Evolutionary conservation across 2,888 invertebrate species (phyloP).

Genomic region (Neocrepidodera transversa): DNA sequence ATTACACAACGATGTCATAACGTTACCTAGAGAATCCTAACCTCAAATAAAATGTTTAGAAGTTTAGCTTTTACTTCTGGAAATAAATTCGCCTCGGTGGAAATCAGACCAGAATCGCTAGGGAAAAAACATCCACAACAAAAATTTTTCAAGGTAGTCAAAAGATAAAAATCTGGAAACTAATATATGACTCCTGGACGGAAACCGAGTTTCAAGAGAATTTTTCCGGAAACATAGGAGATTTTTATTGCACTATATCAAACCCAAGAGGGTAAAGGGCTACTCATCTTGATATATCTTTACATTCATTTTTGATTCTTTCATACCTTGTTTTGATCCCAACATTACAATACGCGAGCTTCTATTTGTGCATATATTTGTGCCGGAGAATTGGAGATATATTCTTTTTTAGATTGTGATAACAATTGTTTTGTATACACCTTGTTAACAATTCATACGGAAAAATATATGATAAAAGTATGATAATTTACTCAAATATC

Average conservation of each 20-base stretch:
- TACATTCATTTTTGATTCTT: constrained; percentile 27
- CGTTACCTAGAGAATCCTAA: constrained; percentile 34
- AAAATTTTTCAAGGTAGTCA: constrained; percentile 50
- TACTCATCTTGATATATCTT: constrained; percentile 36
- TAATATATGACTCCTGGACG: not conserved
- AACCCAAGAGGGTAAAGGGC: constrained; percentile 46
- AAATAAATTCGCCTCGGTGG: constrained; percentile 58
- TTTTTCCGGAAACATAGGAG: constrained; percentile 42
- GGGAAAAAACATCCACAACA: constrained; percentile 53
- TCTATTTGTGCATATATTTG: not conserved
- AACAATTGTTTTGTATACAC: too few species aligned
- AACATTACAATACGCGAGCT: not conserved
- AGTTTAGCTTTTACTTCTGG: constrained; percentile 30
- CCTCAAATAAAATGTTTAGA: constrained; percentile 40
- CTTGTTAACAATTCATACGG: too few species aligned
- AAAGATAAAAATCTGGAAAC: constrained; percentile 48
- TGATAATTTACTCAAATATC: too few species aligned
- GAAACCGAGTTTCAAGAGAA: constrained; percentile 22
- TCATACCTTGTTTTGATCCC: constrained; percentile 18
- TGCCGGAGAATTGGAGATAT: not conserved
- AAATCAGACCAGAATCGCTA: constrained; percentile 54
- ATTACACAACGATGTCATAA: constrained; percentile 28
- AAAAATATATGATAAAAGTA: too few species aligned
- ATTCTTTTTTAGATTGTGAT: too few species aligned
- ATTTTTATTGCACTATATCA: constrained; percentile 52